Conservation (phyloP, 2,113 vertebrate genomes). For the Columbina picui region DNA sequence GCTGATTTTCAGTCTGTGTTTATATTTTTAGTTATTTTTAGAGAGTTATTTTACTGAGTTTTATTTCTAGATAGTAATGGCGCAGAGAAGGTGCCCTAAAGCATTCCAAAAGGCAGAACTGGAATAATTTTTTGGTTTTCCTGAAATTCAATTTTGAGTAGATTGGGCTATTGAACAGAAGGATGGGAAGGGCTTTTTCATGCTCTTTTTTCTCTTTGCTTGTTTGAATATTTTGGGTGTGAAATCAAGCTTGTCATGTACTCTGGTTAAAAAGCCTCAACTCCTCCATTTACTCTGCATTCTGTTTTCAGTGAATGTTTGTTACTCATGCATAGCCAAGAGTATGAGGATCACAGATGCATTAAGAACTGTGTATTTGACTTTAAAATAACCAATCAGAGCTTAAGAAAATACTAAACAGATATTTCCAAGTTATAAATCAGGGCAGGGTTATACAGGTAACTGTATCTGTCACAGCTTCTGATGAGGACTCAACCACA, state of each 20-base stretch:
- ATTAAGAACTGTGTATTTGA: neutral
- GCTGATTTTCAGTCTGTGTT: neutral
- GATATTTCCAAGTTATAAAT: neutral
- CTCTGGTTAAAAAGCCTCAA: neutral
- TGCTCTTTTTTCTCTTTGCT: neutral
- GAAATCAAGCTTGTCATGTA: neutral
- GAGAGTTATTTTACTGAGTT: neutral
- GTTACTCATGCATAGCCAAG: neutral
- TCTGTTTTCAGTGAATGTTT: neutral
- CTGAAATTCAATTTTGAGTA: neutral
- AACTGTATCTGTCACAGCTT: neutral
- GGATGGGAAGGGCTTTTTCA: neutral
- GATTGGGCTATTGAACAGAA: neutral
- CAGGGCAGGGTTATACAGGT: neutral
- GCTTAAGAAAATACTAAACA: neutral
- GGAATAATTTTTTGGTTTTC: neutral
- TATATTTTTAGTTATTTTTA: neutral
- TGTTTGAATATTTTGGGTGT: neutral
- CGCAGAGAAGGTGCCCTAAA: neutral
- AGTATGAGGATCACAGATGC: neutral
- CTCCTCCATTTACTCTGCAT: neutral
- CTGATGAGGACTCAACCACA: neutral
- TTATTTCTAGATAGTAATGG: neutral
- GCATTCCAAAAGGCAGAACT: neutral
- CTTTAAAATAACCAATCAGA: neutral